phyloP scores from a whole-genome alignment of 2,888 invertebrate genomes.

The Thereva nobilitata region DNA sequence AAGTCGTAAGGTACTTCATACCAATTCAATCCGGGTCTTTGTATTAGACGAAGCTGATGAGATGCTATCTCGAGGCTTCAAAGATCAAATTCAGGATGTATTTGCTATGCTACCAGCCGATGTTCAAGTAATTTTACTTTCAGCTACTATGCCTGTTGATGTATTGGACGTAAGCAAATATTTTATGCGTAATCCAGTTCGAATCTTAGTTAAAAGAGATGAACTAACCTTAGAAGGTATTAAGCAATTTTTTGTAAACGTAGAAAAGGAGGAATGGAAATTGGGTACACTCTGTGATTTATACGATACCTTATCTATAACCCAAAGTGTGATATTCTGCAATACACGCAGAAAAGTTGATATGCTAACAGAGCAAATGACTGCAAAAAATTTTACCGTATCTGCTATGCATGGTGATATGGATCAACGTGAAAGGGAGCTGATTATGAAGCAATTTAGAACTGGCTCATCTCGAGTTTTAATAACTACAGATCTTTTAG shows the following conservation, averaged over 20 bases:
- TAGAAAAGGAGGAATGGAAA: conserved; percentile 93
- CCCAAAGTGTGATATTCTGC: conserved; percentile 99
- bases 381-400: conserved; percentile 92
- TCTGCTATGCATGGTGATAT: conserved; percentile 99
- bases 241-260: conserved; percentile 95
- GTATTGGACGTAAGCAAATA: conserved; percentile 96
- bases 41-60: conserved; percentile 99
- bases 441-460: conserved; percentile 99
- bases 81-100: conserved; percentile 99
- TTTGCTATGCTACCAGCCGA: conserved; percentile 89
- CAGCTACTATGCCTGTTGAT: conserved; percentile 98
- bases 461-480: conserved; percentile 97
- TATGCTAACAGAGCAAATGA: conserved; percentile 96
- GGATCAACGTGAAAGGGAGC: conserved; percentile 97
- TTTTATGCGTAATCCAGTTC: conserved; percentile 96
- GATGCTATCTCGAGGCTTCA: conserved; percentile 98
- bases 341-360: conserved; percentile 99
- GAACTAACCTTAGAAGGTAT: conserved; percentile 95
- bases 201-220: conserved; percentile 97
- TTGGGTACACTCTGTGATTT: conserved; percentile 95
- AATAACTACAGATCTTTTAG: conserved; percentile 97
- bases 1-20: conserved; percentile 83
- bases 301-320: conserved; percentile 98
- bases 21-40: conserved; percentile 91
- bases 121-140: conserved; percentile 93